Percentiles rank a stretch among this genome's conserved stretches.
phyloP scores from a whole-genome alignment of 2,888 invertebrate genomes.

The Rhingia campestris region DNA sequence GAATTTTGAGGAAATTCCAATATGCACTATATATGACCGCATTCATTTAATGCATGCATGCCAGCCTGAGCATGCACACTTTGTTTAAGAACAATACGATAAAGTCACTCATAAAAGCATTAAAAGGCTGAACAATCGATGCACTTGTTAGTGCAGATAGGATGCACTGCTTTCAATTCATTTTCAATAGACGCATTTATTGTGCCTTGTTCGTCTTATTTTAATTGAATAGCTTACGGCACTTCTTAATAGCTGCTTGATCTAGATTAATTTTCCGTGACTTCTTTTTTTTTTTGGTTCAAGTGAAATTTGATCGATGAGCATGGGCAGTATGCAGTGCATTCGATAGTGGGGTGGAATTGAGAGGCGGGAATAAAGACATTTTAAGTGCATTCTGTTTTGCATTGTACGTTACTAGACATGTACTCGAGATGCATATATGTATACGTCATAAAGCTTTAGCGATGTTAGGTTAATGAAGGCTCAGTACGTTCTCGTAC shows the following conservation, averaged over 20 bases:
- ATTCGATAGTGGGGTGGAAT: neutral
- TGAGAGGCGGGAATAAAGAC: neutral
- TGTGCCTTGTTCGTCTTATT: neutral
- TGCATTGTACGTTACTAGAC: neutral
- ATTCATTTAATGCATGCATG: constrained; percentile 22
- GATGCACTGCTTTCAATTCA: constrained; percentile 27
- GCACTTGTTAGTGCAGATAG: constrained; percentile 46
- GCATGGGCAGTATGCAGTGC: neutral
- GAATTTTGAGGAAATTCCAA: constrained; percentile 46
- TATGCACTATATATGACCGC: constrained; percentile 6
- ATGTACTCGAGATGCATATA: neutral
- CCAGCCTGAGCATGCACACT: constrained; percentile 24
- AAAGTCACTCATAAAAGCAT: constrained; percentile 56
- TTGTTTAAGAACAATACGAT: constrained; percentile 46
- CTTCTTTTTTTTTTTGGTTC: constrained; percentile 13
- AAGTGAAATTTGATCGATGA: constrained; percentile 25
- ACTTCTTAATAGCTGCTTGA: constrained; percentile 27
- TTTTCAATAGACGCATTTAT: constrained; percentile 29
- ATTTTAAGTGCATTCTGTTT: constrained; percentile 2
- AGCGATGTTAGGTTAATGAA: neutral
- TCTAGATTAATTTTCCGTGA: constrained; percentile 28
- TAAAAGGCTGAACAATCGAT: constrained; percentile 54
- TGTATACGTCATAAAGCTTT: neutral
- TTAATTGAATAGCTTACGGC: constrained; percentile 30
- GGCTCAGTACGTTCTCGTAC: neutral